Base-by-base conservation (phyloP, 2,888 invertebrate species). In the Patella ulyssiponensis region DNA sequence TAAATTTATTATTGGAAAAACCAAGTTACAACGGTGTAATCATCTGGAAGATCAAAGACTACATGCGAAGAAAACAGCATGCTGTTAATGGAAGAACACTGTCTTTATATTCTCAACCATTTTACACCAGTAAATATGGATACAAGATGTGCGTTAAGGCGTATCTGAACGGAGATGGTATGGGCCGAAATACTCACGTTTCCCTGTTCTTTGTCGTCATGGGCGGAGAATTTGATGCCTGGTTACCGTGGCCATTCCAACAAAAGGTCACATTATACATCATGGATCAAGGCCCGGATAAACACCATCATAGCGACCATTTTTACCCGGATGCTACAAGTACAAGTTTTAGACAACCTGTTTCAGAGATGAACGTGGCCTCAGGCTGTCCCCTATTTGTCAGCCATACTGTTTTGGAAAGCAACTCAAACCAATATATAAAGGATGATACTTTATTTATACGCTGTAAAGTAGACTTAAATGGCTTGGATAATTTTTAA, bases 141-240 rank as follows among this genome's bases (percentile, higher is more conserved):
- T 91, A 91, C 83, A 90, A 90, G 77, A 90, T 90, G 90, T 90
- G 91, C 83, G 88, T 87, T 3, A 79, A 90, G 51, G 86, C 90
- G 4, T 91, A 91, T 74, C 81, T 91, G 27, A 91, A 91, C 79
- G 91, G 90, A 4, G 91, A 91, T 77, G 90, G 90, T 2, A 86
- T 88, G 84, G 91, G 90, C 15, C 88, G 88, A 73, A 86, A 85
- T 5, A 87, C 86, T 1, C 88, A 90, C 79, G 74, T 91, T 80
- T 89, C 89, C 2, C 79, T 91, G 20, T 91, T 90, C 84, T 91
- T 91, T 81, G 90, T 90, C 9, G 77, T 91, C n/a, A 88, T 90
- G 88, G 80, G 85, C 73, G 90, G 91, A 2, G 89, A 90, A 20
- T 89, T 86, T 77, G 91, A 91, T 82, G 87, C 88, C 12, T 77